Percentiles rank a stretch among this genome's conserved stretches.
Evolutionary conservation across 2,113 vertebrate genomes (phyloP).

Genomic region (Pollimyrus isidori): DNA sequence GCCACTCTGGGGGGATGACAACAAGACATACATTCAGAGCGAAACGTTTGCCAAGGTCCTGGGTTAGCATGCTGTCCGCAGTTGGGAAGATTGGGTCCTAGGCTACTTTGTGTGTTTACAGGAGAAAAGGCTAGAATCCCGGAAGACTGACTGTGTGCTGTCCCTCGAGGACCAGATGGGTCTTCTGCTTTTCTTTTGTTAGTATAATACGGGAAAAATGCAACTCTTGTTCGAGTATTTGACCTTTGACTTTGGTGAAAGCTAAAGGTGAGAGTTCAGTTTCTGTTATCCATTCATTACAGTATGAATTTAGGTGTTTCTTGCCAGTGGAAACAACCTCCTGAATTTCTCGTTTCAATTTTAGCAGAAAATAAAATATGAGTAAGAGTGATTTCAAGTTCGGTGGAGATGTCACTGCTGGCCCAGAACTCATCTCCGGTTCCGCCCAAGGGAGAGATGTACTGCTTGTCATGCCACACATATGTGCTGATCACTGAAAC

Average conservation of each 20-base stretch:
- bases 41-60: slow-evolving; percentile 41
- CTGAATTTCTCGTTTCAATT: neutral
- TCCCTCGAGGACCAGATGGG: neutral
- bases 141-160: neutral
- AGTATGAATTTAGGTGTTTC: neutral
- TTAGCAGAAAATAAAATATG: neutral
- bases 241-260: neutral
- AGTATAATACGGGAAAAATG: neutral
- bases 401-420: neutral
- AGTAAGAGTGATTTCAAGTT: neutral
- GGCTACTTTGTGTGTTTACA: neutral
- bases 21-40: slow-evolving; percentile 39
- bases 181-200: neutral
- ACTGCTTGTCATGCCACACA: neutral
- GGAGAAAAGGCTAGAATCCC: neutral
- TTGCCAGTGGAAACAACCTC: neutral
- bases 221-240: neutral
- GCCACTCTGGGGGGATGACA: slow-evolving; percentile 31
- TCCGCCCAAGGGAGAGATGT: neutral
- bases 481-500: neutral
- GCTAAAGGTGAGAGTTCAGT: neutral
- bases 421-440: neutral
- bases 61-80: slow-evolving; percentile 44
- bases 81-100: slow-evolving; percentile 29
- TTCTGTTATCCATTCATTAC: neutral